Base-by-base conservation (phyloP, 1,140 invertebrate genomes). In the Drosophila funebris region DNA sequence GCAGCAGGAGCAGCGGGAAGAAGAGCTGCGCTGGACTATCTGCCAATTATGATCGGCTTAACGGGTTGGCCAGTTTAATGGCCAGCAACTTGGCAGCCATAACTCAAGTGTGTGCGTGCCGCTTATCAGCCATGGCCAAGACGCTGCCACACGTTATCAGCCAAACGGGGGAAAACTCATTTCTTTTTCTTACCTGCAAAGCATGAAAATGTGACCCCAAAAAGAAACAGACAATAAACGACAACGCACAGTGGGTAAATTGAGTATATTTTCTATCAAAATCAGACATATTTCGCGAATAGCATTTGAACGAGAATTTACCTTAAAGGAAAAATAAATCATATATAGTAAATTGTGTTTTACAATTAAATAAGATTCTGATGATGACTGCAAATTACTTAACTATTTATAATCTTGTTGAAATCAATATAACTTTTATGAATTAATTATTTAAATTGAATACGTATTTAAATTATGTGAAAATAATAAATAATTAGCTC, bases 191-290 rank as follows among this genome's bases (percentile, higher is more conserved):
- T 82, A 88, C 83, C 83, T 79, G 82, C 48, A 70, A 63, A 73
- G 68, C 78, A 73, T 57, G 68, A 88, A 88, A 83, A 72, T 83
- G 68, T 83, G 83, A 88, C 76, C 79, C 75, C 52, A 76, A 75
- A 41, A 50, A 29, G 53, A 73, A 53, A 31, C 48, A 57, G 67
- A 46, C 13, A 16, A 58, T 20, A n/a, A 13, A 8, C 37, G 9
- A 29, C 13, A 20, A 39, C n/a, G 44, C 31, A 61, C 22, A 61
- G 33, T 61, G 58, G 58, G 44, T 20, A 46, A 63, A 14, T 0
- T 9, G 11, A 14, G 6, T 4, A 5, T 2, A 22, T 22, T 22
- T 22, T 1, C 22, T 22, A 22, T 22, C 4, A 1, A 22, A 22
- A 22, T 22, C 22, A 22, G 22, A 22, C 22, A n/a, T n/a, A n/a